Evolutionary conservation across 2,797 vertebrate genomes (phyloP), one percentile per base, ranked within the genome.

Genomic region (Clarias platycephalus): DNA sequence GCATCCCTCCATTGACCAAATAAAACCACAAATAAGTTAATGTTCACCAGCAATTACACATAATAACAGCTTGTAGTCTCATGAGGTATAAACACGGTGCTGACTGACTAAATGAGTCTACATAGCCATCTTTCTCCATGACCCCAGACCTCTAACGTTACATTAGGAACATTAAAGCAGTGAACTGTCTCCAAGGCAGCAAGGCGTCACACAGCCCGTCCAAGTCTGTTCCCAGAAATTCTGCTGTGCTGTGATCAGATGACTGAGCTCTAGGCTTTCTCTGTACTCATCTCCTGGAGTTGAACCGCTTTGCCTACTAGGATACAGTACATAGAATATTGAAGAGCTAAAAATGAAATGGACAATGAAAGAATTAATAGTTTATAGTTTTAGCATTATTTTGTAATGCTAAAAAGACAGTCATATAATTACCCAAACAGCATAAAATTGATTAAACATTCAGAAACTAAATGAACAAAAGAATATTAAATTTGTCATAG

Each of bases 191-290:
- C 70, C 84, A 55, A 68, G 58, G 63, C 64, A 85, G 40, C 0
- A 16, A 76, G 64, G 81, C 62, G 8, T 85, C 85, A 85, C 72
- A 34, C 81, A 85, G 26, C 76, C 70, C 16, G 20, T 79, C 84
- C 63, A 40, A 28, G 68, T 80, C 44, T 71, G 77, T 80, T 86
- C 80, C 80, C 81, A 84, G 40, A 82, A 88, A 76, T 71, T 84
- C 84, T 85, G 74, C 85, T 81, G 77, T 82, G 62, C 78, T 80
- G 87, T 74, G 81, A 88, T 87, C 85, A 86, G 74, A 89, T 88
- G 88, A 88, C 85, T 26, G 70, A 85, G 72, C 24, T 18, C 83
- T 81, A n/a, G 49, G 82, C 68, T 84, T 76, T 79, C 66, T 28
- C 60, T 85, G 31, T 82, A 74, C 3, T 8, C 60, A 85, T 88